A percentile compares a stretch with the other conserved stretches of the same genome.
phyloP scores from a whole-genome alignment of 2,113 vertebrate species.

The Pygoscelis antarcticus region DNA sequence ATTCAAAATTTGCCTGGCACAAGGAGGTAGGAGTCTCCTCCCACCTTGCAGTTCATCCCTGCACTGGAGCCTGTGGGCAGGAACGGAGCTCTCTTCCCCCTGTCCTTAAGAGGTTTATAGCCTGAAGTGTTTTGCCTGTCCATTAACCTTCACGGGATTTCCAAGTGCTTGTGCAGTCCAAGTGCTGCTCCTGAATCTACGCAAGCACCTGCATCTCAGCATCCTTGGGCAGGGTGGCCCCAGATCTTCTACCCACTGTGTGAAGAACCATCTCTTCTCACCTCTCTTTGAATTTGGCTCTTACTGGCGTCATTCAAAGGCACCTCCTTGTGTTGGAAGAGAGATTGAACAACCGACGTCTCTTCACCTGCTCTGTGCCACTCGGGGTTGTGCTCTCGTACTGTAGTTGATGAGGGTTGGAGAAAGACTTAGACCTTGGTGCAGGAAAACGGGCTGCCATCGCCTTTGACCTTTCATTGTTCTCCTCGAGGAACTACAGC shows the following conservation, averaged over 20 bases:
- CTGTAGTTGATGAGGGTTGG: background rate
- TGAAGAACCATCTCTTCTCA: background rate
- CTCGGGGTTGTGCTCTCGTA: background rate
- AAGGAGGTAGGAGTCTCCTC: background rate
- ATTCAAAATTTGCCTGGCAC: background rate
- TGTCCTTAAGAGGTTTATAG: fast-evolving
- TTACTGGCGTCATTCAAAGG: background rate
- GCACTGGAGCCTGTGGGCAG: background rate
- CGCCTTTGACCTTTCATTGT: constrained; percentile 31
- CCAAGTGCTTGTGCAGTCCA: background rate
- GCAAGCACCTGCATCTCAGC: fast-evolving
- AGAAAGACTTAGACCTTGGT: background rate
- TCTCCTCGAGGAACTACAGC: background rate
- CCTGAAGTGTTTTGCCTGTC: background rate
- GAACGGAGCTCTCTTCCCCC: background rate
- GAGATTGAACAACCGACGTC: background rate
- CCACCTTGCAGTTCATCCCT: background rate
- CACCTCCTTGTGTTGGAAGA: background rate
- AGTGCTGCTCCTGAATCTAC: background rate
- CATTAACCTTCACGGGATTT: background rate
- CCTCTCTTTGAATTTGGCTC: background rate
- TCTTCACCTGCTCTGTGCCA: background rate
- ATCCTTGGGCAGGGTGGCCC: background rate
- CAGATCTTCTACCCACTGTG: fast-evolving
- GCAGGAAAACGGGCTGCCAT: constrained; percentile 3